phyloP scores from a whole-genome alignment of 2,113 vertebrate genomes.

The Otocyon megalotis region DNA sequence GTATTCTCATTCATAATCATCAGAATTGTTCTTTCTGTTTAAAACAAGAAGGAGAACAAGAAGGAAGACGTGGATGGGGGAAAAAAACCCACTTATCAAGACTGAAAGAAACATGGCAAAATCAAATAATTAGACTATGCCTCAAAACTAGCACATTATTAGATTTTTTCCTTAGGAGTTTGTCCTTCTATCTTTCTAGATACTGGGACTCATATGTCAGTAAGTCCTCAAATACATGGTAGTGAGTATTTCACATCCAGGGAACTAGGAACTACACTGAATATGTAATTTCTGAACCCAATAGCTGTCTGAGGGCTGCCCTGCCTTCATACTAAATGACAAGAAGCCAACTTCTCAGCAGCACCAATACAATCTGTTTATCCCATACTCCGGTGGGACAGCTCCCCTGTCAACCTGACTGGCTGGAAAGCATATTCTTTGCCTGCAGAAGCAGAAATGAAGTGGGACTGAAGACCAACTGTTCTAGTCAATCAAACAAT shows the following conservation, averaged over 20 bases:
- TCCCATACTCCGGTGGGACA: rapidly evolving
- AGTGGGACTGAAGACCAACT: background rate
- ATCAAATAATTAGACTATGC: background rate
- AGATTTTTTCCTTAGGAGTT: background rate
- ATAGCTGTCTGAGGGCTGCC: background rate
- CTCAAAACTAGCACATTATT: background rate
- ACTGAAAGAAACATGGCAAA: background rate
- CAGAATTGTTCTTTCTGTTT: slow-evolving; percentile 68
- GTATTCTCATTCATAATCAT: slow-evolving; percentile 78
- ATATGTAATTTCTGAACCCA: background rate
- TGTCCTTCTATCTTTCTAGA: background rate
- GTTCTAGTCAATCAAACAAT: background rate
- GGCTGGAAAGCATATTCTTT: background rate
- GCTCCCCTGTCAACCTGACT: background rate
- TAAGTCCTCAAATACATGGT: background rate
- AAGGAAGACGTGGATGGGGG: background rate
- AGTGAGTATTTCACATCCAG: background rate
- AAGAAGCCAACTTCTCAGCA: background rate
- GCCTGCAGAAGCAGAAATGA: background rate
- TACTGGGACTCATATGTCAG: background rate
- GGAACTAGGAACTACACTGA: background rate
- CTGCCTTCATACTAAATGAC: background rate
- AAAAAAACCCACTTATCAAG: background rate
- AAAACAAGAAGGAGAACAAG: slow-evolving; percentile 67
- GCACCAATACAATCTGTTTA: background rate